Base-by-base conservation (phyloP, 2,888 invertebrate genomes). In the Taphrorychus bicolor region DNA sequence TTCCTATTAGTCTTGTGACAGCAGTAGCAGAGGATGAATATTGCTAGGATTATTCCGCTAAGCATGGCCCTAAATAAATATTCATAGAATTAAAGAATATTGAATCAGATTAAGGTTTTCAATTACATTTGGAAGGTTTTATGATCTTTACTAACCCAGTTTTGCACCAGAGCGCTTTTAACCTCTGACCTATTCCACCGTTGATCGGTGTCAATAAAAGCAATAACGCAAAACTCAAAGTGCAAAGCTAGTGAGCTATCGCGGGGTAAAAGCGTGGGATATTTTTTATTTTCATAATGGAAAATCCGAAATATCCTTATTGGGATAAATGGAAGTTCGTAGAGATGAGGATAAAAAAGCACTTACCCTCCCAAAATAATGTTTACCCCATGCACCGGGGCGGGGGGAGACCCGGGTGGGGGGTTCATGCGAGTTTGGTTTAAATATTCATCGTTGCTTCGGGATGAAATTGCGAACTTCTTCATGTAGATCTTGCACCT, bases 291-390 rank as follows among this genome's bases (percentile, higher is more conserved):
- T n/a, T n/a, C n/a, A n/a, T n/a, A n/a, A n/a, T n/a, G n/a, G n/a
- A n/a, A n/a, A n/a, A n/a, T n/a, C n/a, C n/a, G n/a, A n/a, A n/a
- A n/a, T n/a, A n/a, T n/a, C n/a, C n/a, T n/a, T n/a, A n/a, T n/a
- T n/a, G n/a, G n/a, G n/a, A n/a, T n/a, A n/a, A n/a, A n/a, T n/a
- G n/a, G n/a, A n/a, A n/a, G n/a, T n/a, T n/a, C n/a, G n/a, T n/a
- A n/a, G n/a, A n/a, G n/a, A n/a, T n/a, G n/a, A n/a, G n/a, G n/a
- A n/a, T n/a, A n/a, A n/a, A n/a, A n/a, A n/a, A n/a, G n/a, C n/a
- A 84, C 89, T 86, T 82, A 92, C 92, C 92, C 92, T 83, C 92
- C 90, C 74, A 93, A 87, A 75, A 92, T 86, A 73, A 92, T 85
- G 82, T 92, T 92, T 77, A 89, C 87, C 74, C 88, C 88, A 78